phyloP scores from a whole-genome alignment of 2,888 invertebrate species.

The Bellardia bayeri region DNA sequence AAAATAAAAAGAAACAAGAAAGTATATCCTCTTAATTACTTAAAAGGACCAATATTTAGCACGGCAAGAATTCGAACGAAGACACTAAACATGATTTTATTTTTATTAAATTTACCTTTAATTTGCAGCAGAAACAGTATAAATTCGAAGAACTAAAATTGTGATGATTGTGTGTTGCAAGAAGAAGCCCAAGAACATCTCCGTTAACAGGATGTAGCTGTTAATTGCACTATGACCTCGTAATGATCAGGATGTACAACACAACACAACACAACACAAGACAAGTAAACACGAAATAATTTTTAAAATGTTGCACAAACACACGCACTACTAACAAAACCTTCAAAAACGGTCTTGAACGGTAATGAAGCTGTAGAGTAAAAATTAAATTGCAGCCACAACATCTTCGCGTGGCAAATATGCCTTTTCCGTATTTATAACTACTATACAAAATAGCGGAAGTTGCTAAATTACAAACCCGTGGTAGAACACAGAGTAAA shows the following conservation, averaged over 20 bases:
- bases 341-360: background rate
- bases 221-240: slow-evolving; percentile 73
- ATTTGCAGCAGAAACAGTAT: slow-evolving; percentile 62
- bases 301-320: slow-evolving; percentile 45
- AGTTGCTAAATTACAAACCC: slow-evolving; percentile 53
- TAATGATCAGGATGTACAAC: slow-evolving; percentile 68
- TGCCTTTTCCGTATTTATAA: slow-evolving; percentile 48
- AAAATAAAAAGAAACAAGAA: background rate
- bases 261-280: slow-evolving; percentile 40
- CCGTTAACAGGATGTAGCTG: slow-evolving; percentile 64
- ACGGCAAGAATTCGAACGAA: background rate
- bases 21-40: slow-evolving; percentile 45
- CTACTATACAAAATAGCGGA: slow-evolving; percentile 53
- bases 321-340: background rate
- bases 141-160: slow-evolving; percentile 42
- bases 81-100: slow-evolving; percentile 37
- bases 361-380: slow-evolving; percentile 44
- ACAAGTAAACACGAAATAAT: slow-evolving; percentile 65
- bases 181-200: slow-evolving; percentile 50
- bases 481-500: slow-evolving; percentile 9
- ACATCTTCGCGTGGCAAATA: slow-evolving; percentile 63
- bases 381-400: slow-evolving; percentile 32
- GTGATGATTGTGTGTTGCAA: background rate
- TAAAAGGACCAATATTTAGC: background rate
- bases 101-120: slow-evolving; percentile 63